Percentiles rank a stretch among this genome's conserved stretches.
Conservation (phyloP, 92 coral and sea anemone species). For the Plumapathes pennacea region DNA sequence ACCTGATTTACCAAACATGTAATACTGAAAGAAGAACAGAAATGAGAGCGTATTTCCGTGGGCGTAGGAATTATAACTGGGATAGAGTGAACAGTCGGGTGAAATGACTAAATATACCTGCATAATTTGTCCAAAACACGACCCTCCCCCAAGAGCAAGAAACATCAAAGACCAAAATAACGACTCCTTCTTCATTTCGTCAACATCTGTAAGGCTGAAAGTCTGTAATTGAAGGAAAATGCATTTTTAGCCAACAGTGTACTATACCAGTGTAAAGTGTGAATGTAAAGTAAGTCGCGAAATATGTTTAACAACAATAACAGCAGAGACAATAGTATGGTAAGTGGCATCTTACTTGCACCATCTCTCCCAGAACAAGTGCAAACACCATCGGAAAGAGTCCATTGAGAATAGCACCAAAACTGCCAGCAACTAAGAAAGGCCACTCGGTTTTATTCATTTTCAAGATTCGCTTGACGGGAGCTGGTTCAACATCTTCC, state of each 20-base stretch:
- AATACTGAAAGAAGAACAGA: constrained; percentile 47
- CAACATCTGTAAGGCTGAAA: constrained; percentile 30
- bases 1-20: constrained; percentile 80
- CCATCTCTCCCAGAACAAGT: constrained; percentile 74
- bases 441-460: constrained; percentile 75
- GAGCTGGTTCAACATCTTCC: constrained; percentile 81
- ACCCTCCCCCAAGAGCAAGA: constrained; percentile 70
- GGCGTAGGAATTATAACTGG: no score
- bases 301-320: no score
- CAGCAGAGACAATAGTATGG: no score
- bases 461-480: constrained; percentile 59
- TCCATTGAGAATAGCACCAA: constrained; percentile 65
- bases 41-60: no score
- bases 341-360: constrained; percentile 68
- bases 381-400: constrained; percentile 82
- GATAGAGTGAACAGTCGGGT: no score
- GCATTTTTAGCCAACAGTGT: no score
- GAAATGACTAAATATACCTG: constrained; percentile 63
- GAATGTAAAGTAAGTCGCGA: no score
- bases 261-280: no score
- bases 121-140: constrained; percentile 50
- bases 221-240: no score
- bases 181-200: constrained; percentile 62
- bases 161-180: constrained; percentile 86
- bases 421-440: constrained; percentile 52